Conservation (phyloP, 64 coral and sea anemone genomes). For the Pachyseris speciosa region DNA sequence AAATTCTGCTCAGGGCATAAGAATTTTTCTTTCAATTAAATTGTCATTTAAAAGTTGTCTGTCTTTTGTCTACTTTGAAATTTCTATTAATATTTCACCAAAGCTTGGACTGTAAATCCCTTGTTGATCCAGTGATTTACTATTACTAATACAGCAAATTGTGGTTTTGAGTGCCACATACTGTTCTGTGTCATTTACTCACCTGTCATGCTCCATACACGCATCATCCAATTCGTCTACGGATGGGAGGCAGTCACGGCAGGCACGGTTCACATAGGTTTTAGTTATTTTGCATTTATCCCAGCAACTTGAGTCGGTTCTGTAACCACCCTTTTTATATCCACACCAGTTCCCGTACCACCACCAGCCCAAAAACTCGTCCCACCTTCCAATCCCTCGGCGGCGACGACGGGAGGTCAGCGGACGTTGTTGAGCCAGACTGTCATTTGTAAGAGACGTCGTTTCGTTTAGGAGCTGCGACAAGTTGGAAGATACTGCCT, state of each 20-base stretch:
- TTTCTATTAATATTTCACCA: too few relatives aligned
- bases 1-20: too few relatives aligned
- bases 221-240: slow-evolving; percentile 32
- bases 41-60: too few relatives aligned
- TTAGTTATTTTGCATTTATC: background rate
- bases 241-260: slow-evolving; percentile 37
- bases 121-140: too few relatives aligned
- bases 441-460: background rate
- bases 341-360: slow-evolving; percentile 74
- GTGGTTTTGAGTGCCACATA: background rate
- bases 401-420: slow-evolving; percentile 4
- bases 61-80: too few relatives aligned
- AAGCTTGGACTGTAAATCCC: too few relatives aligned
- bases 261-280: slow-evolving; percentile 35
- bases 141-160: too few relatives aligned
- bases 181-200: too few relatives aligned
- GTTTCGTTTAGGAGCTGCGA: background rate
- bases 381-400: background rate
- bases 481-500: background rate
- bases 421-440: background rate
- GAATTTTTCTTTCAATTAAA: too few relatives aligned
- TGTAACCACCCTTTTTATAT: slow-evolving; percentile 25
- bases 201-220: slow-evolving; percentile 76
- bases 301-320: slow-evolving; percentile 9
- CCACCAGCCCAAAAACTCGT: slow-evolving; percentile 39